phyloP scores from a whole-genome alignment of 2,113 vertebrate species.

The Symphodus melops region DNA sequence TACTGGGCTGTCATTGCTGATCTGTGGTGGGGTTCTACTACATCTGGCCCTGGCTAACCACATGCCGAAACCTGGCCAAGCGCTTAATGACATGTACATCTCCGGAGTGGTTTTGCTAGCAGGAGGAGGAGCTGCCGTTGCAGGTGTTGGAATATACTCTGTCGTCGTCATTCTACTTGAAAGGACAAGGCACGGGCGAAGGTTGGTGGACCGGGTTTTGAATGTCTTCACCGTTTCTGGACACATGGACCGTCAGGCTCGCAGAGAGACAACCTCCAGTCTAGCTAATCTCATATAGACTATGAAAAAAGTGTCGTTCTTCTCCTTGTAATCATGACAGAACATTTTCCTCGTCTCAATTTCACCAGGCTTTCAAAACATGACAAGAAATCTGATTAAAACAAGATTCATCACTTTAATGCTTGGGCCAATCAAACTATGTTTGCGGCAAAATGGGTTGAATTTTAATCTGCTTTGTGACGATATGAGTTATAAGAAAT shows the following conservation, averaged over 20 bases:
- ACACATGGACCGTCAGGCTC: slow-evolving; percentile 80
- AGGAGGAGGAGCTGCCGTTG: slow-evolving; percentile 85
- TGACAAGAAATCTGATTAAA: slow-evolving; percentile 17
- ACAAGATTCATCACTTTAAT: slow-evolving; percentile 8
- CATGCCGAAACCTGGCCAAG: slow-evolving; percentile 83
- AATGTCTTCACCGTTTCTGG: slow-evolving; percentile 92
- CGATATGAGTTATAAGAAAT: slow-evolving; percentile 12
- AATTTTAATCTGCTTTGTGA: slow-evolving; percentile 14
- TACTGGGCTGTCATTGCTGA: slow-evolving; percentile 87
- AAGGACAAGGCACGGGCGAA: slow-evolving; percentile 74
- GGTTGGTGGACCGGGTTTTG: slow-evolving; percentile 78
- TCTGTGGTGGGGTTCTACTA: slow-evolving; percentile 90
- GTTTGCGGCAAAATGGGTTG: neutral
- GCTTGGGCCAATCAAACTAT: slow-evolving; percentile 8
- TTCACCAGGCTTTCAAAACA: slow-evolving; percentile 16
- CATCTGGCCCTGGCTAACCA: slow-evolving; percentile 87
- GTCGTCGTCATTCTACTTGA: slow-evolving; percentile 75
- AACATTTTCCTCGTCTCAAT: slow-evolving; percentile 32
- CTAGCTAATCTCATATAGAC: slow-evolving; percentile 92
- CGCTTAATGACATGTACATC: slow-evolving; percentile 91
- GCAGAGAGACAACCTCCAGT: slow-evolving; percentile 91
- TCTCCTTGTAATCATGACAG: neutral
- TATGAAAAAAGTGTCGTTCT: neutral
- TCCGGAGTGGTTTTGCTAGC: slow-evolving; percentile 89
- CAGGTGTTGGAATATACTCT: slow-evolving; percentile 87